phyloP scores from a whole-genome alignment of 1,140 invertebrate genomes.

The Drosophila obscura region DNA sequence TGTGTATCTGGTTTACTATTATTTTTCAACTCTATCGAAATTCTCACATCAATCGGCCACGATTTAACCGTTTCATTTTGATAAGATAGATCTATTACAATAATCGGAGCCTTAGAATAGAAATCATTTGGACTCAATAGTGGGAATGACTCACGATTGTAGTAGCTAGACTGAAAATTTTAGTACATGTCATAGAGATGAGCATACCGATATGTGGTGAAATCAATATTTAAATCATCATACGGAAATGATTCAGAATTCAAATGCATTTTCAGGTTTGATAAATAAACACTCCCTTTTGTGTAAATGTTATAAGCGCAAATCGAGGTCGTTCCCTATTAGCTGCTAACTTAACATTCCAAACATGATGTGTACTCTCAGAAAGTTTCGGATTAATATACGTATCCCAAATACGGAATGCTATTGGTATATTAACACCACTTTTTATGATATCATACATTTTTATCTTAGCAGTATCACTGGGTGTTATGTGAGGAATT shows the following conservation, averaged over 20 bases:
- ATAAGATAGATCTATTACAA: no score
- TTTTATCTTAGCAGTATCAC: not conserved
- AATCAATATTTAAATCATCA: not conserved
- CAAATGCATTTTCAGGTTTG: not conserved
- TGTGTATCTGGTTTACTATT: no score
- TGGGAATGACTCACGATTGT: not conserved
- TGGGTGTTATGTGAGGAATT: conserved; percentile 1
- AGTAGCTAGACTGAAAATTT: not conserved
- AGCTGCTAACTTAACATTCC: not conserved
- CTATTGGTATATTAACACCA: not conserved
- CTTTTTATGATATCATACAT: no score
- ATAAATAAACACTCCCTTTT: no score
- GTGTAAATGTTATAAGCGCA: not conserved
- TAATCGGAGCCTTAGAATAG: no score
- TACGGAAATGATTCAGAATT: not conserved
- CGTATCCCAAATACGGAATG: not conserved
- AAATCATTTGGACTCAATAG: no score
- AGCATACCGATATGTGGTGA: not conserved
- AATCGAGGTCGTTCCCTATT: not conserved
- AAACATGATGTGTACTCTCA: not conserved
- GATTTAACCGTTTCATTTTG: no score
- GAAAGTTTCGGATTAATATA: not conserved
- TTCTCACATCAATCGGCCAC: no score
- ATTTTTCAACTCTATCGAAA: no score
- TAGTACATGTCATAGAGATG: not conserved